These are phyloP conservation scores for Campylomormyrus tamandua DNA, from an alignment of 2,113 vertebrate species.

Conservation along the genomic window DNA sequence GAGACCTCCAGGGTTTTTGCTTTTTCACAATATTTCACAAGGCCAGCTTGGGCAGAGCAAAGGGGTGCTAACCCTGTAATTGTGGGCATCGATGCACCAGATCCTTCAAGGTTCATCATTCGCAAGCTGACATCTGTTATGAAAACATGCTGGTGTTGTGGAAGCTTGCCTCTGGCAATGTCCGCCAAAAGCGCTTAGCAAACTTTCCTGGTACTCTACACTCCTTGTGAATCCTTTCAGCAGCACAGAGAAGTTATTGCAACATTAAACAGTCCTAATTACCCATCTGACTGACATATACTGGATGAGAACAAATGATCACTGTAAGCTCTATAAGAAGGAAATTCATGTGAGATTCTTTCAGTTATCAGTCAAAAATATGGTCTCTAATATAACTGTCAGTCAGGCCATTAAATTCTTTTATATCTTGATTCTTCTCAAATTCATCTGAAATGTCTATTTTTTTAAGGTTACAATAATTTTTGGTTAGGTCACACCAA, in stretches of 20 bases:
- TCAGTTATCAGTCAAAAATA: background rate
- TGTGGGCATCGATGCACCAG: slow-evolving; percentile 32
- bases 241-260: background rate
- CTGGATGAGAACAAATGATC: background rate
- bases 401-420: background rate
- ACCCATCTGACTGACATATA: background rate
- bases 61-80: slow-evolving; percentile 46
- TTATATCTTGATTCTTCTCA: background rate
- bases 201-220: background rate
- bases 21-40: slow-evolving; percentile 2
- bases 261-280: background rate
- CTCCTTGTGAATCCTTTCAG: background rate
- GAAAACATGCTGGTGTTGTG: background rate
- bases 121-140: background rate
- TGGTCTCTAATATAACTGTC: background rate
- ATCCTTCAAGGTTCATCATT: background rate
- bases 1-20: slow-evolving; percentile 45
- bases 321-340: background rate
- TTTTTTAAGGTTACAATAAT: background rate
- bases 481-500: background rate
- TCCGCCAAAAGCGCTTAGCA: background rate
- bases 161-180: background rate
- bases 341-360: background rate
- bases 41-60: slow-evolving; percentile 26
- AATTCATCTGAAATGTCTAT: background rate